Percentiles rank a stretch among this genome's conserved stretches.
These are phyloP conservation scores for Rhombomys opimus DNA, from an alignment of 2,113 vertebrate genomes.

Conservation along the genomic window DNA sequence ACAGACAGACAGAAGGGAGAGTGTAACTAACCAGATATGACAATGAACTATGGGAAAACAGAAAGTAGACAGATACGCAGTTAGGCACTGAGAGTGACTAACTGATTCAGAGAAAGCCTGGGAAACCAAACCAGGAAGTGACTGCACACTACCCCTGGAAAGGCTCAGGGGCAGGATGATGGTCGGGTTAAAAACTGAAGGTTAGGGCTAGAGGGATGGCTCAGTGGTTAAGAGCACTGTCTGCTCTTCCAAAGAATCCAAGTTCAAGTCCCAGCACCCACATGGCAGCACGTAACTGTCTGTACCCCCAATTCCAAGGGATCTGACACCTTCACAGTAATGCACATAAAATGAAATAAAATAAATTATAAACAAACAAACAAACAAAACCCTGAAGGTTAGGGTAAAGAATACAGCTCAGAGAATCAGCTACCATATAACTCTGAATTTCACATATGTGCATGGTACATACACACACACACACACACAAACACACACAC, in stretches of 20 bases:
- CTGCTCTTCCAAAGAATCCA: too few species aligned
- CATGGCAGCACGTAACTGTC: too few species aligned
- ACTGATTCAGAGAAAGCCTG: not conserved
- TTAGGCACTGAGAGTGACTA: not conserved
- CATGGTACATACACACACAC: not conserved
- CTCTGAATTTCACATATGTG: not conserved
- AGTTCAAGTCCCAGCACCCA: too few species aligned
- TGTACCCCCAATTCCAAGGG: too few species aligned
- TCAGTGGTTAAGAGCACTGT: too few species aligned
- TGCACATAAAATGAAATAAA: too few species aligned
- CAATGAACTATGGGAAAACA: not conserved
- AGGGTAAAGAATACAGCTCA: not conserved
- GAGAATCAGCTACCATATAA: not conserved
- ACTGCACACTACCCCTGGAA: rapidly evolving
- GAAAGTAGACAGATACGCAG: not conserved
- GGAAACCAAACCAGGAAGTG: not conserved
- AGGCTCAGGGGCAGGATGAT: not conserved
- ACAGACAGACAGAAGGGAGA: not conserved
- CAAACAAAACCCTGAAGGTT: too few species aligned
- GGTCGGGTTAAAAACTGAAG: not conserved
- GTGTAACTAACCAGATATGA: not conserved
- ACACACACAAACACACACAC: too few species aligned
- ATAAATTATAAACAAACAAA: too few species aligned
- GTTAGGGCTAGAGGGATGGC: too few species aligned
- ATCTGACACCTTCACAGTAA: too few species aligned